These are phyloP conservation scores for Corythaeola cristata DNA, from an alignment of 2,113 vertebrate species.

Conservation along the genomic window DNA sequence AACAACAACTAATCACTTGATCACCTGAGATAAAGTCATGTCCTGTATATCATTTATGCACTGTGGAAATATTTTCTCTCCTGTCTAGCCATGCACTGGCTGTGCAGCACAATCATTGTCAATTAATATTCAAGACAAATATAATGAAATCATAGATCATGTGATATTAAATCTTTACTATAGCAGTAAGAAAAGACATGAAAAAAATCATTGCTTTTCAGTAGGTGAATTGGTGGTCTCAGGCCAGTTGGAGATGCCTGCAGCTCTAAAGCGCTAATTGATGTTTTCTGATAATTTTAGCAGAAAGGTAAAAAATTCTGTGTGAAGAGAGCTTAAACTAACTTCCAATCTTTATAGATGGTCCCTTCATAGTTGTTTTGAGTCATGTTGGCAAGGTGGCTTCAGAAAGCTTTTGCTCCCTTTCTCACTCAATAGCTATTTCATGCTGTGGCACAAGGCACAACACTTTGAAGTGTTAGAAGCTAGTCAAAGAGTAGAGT, in stretches of 20 bases:
- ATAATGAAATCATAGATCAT: slow-evolving; percentile 7
- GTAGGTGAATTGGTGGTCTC: neutral
- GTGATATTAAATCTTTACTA: neutral
- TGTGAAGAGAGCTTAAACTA: slow-evolving; percentile 9
- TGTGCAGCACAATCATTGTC: neutral
- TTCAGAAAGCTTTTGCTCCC: slow-evolving; percentile 41
- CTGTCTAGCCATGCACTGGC: neutral
- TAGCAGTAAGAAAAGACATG: neutral
- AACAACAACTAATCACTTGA: neutral
- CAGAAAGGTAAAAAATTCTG: neutral
- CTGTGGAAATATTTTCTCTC: slow-evolving; percentile 8
- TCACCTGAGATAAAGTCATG: slow-evolving; percentile 30
- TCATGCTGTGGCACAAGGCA: neutral
- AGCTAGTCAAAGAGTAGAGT: slow-evolving; percentile 32
- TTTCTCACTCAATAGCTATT: slow-evolving; percentile 51
- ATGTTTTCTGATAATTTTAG: slow-evolving; percentile 13
- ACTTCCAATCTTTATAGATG: slow-evolving; percentile 38
- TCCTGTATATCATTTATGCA: neutral
- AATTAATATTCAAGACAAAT: slow-evolving; percentile 10
- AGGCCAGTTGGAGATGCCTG: neutral
- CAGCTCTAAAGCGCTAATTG: neutral
- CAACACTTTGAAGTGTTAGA: slow-evolving; percentile 37
- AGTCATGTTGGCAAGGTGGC: slow-evolving; percentile 38
- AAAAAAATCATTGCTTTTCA: neutral
- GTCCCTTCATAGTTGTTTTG: slow-evolving; percentile 53